Evolutionary conservation across 2,888 invertebrate species (phyloP).

Genomic region (Sialis fuliginosa): DNA sequence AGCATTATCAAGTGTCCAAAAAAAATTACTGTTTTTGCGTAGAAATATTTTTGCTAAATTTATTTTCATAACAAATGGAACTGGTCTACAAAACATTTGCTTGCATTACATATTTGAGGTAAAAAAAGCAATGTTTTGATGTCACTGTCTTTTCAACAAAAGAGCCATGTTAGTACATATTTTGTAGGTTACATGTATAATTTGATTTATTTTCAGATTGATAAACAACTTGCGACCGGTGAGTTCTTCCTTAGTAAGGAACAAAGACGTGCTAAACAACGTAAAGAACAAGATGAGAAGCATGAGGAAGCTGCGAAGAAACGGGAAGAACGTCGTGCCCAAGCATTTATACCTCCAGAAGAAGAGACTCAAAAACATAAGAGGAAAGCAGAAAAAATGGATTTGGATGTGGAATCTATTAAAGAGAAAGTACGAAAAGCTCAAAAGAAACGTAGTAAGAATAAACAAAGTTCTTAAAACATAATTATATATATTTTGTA

Average conservation of each 20-base stretch:
- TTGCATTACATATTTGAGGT: too few relatives aligned
- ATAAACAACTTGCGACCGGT: slow-evolving; percentile 83
- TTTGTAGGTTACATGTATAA: neutral
- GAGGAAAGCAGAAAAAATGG: slow-evolving; percentile 19
- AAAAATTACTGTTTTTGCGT: neutral
- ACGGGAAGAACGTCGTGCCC: slow-evolving; percentile 57
- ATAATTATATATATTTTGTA: too few relatives aligned
- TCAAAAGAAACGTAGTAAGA: slow-evolving; percentile 21
- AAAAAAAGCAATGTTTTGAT: too few relatives aligned
- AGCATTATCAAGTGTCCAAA: too few relatives aligned
- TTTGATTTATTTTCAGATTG: slow-evolving; percentile 31
- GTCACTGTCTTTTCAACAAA: too few relatives aligned
- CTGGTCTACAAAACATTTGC: too few relatives aligned
- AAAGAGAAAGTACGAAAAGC: slow-evolving; percentile 62
- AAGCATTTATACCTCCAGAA: slow-evolving; percentile 66
- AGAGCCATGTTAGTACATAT: neutral
- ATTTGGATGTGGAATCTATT: slow-evolving; percentile 48
- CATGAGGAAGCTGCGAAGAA: slow-evolving; percentile 54
- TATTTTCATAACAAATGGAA: too few relatives aligned
- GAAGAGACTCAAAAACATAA: slow-evolving; percentile 27
- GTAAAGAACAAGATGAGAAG: slow-evolving; percentile 60
- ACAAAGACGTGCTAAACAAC: slow-evolving; percentile 50
- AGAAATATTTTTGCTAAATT: neutral
- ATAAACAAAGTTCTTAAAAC: too few relatives aligned
- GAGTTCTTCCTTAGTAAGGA: slow-evolving; percentile 91